Evolutionary conservation across 2,888 invertebrate genomes (phyloP), one percentile per base, ranked within the genome.

Genomic region (Schrankia costaestrigalis): DNA sequence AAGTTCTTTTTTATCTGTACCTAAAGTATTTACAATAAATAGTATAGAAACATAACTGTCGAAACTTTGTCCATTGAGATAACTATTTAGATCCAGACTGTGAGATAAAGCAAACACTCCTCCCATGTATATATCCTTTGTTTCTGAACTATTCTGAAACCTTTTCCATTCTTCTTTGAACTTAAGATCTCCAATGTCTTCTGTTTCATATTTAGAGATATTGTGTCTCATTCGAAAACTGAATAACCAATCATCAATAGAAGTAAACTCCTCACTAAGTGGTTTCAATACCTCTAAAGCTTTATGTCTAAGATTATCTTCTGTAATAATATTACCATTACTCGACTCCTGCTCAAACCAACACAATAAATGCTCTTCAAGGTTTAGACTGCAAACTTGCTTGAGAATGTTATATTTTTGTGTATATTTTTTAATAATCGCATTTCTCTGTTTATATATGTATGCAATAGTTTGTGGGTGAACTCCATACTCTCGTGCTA

Each of bases 401-500:
- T 60, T 49, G 2, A 46, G 27, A 31, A 50, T 44, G 31, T 53
- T 57, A 41, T 56, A 58, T 35, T 61, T 63, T 11, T 59, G 56
- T 14, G 46, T 51, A 45, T 61, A 56, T 46, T 67, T 64, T 31
- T 46, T 57, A 24, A 64, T 41, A 14, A 65, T 52, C 21, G 49
- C 44, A 14, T 67, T 58, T 42, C 56, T 68, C 27, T 66, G 59
- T 44, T 60, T 63, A 35, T 65, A 66, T 38, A 69, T 64, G 36
- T 51, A 46, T 19, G 59, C 31, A 17, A 66, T 59, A 22, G 62
- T 65, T 41, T 61, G 58, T 1, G 56, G 60, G 26, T 57, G 50
- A 13, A 68, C 56, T 22, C 66, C 61, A 49, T 63, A 66, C 36
- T 63, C 62, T 38, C 56, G 59, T 10, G 65, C 65, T 34, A 68